Conservation (phyloP, 2,113 vertebrate species). For the Thamnaconus septentrionalis region DNA sequence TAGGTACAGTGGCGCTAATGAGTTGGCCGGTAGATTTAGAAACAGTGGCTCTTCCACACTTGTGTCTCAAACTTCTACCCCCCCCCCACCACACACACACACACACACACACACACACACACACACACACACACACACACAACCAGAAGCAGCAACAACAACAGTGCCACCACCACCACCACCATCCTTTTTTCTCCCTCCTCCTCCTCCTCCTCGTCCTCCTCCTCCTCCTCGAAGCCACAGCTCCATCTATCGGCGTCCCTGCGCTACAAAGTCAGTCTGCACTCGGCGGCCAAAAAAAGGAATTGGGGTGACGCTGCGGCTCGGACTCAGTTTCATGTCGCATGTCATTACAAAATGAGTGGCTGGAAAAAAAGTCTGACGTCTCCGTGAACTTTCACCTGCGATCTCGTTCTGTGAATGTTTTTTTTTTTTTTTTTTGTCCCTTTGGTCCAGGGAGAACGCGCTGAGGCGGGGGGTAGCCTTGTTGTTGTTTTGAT, state of each 20-base stretch:
- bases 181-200: not conserved
- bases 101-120: no score
- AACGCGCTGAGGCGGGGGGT: no score
- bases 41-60: constrained; percentile 57
- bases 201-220: constrained; percentile 15
- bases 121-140: no score
- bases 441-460: no score
- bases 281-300: not conserved
- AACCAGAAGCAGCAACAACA: no score
- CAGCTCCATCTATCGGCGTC: constrained; percentile 72
- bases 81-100: not conserved
- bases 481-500: not conserved
- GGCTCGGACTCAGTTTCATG: constrained; percentile 19
- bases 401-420: constrained; percentile 20
- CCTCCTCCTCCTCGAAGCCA: constrained; percentile 63
- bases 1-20: constrained; percentile 55
- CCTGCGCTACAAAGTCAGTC: constrained; percentile 4
- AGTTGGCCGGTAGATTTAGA: constrained; percentile 61
- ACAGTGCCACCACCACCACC: not conserved
- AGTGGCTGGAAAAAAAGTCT: constrained; percentile 16
- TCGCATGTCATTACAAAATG: constrained; percentile 22
- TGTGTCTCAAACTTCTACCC: constrained; percentile 65
- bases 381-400: constrained; percentile 34
- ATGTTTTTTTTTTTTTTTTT: not conserved
- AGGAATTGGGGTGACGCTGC: constrained; percentile 15